Evolutionary conservation across 2,113 vertebrate genomes (phyloP).

Genomic region (Sakesphorus luctuosus): DNA sequence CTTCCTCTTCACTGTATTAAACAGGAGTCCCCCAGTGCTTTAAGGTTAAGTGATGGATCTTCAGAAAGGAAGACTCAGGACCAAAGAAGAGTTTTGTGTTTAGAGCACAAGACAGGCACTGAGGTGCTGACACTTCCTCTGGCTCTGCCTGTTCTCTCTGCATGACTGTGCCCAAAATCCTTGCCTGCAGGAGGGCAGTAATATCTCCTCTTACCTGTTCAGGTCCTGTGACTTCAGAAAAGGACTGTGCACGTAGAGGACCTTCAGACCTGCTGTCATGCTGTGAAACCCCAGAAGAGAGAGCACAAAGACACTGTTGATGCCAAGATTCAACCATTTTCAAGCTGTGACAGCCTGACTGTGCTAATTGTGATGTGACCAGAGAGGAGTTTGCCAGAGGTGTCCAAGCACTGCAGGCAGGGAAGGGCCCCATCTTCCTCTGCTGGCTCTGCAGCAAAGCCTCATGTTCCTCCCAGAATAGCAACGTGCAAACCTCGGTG

Average conservation of each 20-base stretch:
- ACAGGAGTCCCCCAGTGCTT: neutral
- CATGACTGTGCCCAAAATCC: neutral
- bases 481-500: constrained; percentile 8
- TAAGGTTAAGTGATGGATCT: neutral
- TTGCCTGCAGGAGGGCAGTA: neutral
- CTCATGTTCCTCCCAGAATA: neutral
- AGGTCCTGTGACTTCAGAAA: neutral
- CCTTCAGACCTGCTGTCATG: neutral
- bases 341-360: neutral
- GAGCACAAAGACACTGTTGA: neutral
- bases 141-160: neutral
- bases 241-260: neutral
- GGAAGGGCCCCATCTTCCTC: neutral
- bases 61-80: neutral
- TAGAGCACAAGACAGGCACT: neutral
- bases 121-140: neutral
- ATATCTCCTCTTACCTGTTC: neutral
- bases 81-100: neutral
- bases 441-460: constrained; percentile 8
- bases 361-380: neutral
- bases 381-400: neutral
- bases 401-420: neutral
- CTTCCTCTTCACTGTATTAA: neutral
- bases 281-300: neutral
- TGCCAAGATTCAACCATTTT: neutral